Conservation (phyloP, 37 sponge, comb jelly and placozoan genomes). For the Bolinopsis microptera region DNA sequence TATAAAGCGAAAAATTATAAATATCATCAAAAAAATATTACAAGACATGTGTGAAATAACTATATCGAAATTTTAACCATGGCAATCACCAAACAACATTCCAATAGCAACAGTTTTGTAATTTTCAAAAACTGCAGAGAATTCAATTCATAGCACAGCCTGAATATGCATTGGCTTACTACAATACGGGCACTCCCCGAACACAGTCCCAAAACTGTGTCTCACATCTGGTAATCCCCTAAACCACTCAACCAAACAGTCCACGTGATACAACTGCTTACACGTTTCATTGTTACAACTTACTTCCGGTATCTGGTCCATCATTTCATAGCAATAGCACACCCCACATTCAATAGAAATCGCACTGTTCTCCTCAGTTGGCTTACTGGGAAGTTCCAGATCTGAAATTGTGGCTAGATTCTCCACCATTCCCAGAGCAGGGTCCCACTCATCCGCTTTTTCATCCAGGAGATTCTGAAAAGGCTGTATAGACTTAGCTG, state of each 20-base stretch:
- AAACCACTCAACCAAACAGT: conserved; percentile 55
- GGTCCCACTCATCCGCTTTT: conserved; percentile 25
- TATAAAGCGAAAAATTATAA: too few species aligned
- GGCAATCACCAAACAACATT: too few species aligned
- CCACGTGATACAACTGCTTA: conserved; percentile 46
- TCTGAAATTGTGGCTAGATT: neutral
- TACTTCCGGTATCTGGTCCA: conserved; percentile 22
- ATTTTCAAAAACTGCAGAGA: too few species aligned
- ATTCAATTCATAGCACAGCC: conserved; percentile 34
- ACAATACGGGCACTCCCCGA: conserved; percentile 58
- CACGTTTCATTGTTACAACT: conserved; percentile 35
- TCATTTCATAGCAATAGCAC: conserved; percentile 60
- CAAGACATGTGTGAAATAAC: too few species aligned
- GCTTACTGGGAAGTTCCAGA: neutral
- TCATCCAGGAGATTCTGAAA: conserved; percentile 35
- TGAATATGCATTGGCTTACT: conserved; percentile 61
- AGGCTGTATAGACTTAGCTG: neutral
- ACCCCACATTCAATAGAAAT: conserved; percentile 42
- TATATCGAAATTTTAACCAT: too few species aligned
- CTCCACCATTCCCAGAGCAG: neutral
- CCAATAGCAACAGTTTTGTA: too few species aligned
- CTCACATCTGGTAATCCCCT: conserved; percentile 25
- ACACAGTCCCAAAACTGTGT: conserved; percentile 64
- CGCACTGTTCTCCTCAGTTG: neutral
- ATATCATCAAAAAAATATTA: too few species aligned